Conservation (phyloP, 2,797 vertebrate species). For the Microchirus variegatus region DNA sequence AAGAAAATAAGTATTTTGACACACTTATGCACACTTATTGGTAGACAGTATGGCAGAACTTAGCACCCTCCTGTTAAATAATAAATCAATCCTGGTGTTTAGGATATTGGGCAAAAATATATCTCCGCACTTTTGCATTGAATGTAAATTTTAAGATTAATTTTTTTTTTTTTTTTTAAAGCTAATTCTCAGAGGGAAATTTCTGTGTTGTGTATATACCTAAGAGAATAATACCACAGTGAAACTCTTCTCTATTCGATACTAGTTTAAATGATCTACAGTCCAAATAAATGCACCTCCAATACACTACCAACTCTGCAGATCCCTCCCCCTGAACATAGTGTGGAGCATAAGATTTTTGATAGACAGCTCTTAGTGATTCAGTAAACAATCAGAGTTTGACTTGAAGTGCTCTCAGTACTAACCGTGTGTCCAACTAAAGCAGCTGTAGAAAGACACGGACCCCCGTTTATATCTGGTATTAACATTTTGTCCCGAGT, state of each 20-base stretch:
- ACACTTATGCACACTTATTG: constrained; percentile 12
- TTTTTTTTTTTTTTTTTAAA: not conserved
- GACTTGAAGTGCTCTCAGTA: constrained; percentile 6
- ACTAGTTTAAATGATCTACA: constrained; percentile 12
- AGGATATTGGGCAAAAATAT: no score
- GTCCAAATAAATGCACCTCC: constrained; percentile 23
- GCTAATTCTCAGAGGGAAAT: constrained; percentile 20
- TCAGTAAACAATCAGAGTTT: constrained; percentile 3
- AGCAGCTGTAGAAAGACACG: constrained; percentile 30
- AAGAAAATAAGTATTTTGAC: constrained; percentile 11
- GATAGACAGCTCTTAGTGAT: not conserved
- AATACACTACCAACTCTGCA: constrained; percentile 45
- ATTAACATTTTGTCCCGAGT: no score
- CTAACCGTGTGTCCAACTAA: constrained; percentile 27
- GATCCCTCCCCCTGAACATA: constrained; percentile 16
- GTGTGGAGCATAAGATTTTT: not conserved
- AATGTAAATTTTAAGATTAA: no score
- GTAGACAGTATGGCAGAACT: not conserved
- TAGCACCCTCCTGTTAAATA: constrained; percentile 5
- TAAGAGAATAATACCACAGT: constrained; percentile 2
- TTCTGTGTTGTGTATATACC: not conserved
- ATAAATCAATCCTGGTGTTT: not conserved
- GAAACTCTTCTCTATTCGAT: constrained; percentile 4
- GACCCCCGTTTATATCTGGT: constrained; percentile 1
- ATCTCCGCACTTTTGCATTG: no score